Evolutionary conservation across 2,888 invertebrate species (phyloP), one percentile per base, ranked within the genome.

Genomic region (Thereva unica): DNA sequence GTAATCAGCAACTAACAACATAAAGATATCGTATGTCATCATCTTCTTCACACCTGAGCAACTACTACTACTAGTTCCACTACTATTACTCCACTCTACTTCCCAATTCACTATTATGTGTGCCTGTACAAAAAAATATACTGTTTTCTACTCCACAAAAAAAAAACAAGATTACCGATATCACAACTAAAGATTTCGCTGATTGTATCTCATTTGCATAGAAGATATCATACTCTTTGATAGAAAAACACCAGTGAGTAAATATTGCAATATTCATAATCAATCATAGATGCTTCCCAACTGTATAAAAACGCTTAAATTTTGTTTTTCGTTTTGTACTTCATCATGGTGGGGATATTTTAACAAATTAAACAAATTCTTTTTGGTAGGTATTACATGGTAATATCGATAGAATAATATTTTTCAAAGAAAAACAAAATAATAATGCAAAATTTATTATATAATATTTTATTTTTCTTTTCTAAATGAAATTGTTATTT

Each of bases 1-100:
- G 38, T 55, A 54, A 45, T 40, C 55, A 55, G 55, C 55, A 54
- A 64, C 64, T 64, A 64, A 64, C 45, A 53, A 55, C 23, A 55
- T 9, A 23, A 23, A 23, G 8, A 44, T 10, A 64, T 42, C 53
- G 54, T 54, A 64, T 45, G 7, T 64, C 53, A 64, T 64, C 64
- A 64, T 44, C 53, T 52, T 64, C 45, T 45, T 34, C 64, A 9
- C 50, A 34, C 49, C 47, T 40, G 45, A 59, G n/a, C 49, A 12
- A 49, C 49, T 45, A 45, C 44, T 42, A 42, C 42, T 42, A 42
- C 42, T 42, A 42, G 8, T 42, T 8, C 57, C 40, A 55, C 55
- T 57, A 57, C 45, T 57, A 57, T 41, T 41, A 56, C 57, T 57
- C 34, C 47, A 61, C 57, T 59, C 47, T 47, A 59, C 57, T 47